Base-by-base conservation (phyloP, 2,797 vertebrate species). In the Apogon talboti region DNA sequence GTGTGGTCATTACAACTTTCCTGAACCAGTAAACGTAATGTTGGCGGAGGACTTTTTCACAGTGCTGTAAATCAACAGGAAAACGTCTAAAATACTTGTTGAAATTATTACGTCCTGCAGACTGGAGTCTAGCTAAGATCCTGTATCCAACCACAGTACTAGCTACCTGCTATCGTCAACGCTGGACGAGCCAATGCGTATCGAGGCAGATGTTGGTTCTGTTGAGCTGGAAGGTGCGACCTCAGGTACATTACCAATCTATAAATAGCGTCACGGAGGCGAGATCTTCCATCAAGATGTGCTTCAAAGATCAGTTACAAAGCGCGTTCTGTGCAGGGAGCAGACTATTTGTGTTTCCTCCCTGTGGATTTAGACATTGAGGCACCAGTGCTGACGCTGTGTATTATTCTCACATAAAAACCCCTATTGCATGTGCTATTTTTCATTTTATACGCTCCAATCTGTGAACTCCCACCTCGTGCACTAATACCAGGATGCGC, bases 241-340 rank as follows among this genome's bases (percentile, higher is more conserved):
- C 86, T 87, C 85, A 81, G 86, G 90, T 91, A 87, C 88, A 91
- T 92, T 91, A 87, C 86, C 71, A 56, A 71, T 80, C 87, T 91
- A 93, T 87, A 92, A 91, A 93, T 92, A 93, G 88, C 72, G 14
- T 64, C 80, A 84, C 47, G 7, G 71, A 87, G 81, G 86, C 85
- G 46, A 88, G 84, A 89, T 89, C 87, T 88, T 89, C 86, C 83
- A 83, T 88, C 86, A 87, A 83, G 86, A 89, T 77, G 76, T 35
- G 66, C 85, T 88, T 87, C 85, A 85, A 86, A 89, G 88, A 90
- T 92, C 79, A 48, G 74, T 87, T 85, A 76, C 86, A 83, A 79
- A 83, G 83, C 72, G 40, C 74, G 70, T 82, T 83, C 57, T 87
- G 78, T 73, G 66, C 78, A 75, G 74, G 65, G 62, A 71, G 83